Evolutionary conservation across 2,113 vertebrate species (phyloP).

Genomic region (Triplophysa rosa): DNA sequence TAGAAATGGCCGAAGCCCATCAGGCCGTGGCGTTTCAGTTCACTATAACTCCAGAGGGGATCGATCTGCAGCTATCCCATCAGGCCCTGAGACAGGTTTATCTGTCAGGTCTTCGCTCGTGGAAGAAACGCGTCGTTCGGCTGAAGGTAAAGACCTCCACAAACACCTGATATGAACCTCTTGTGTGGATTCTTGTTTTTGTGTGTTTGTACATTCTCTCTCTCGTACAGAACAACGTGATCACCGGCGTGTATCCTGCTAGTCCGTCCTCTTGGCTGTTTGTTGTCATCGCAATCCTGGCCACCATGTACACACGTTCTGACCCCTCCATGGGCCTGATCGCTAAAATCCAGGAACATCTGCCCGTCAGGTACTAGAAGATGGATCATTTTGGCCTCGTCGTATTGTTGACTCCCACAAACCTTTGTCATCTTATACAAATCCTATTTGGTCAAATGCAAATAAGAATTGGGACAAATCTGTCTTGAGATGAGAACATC

Average conservation of each 20-base stretch:
- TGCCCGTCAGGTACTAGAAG: conserved; percentile 80
- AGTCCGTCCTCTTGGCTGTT: conserved; percentile 90
- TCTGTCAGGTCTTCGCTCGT: conserved; percentile 84
- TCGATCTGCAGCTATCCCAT: conserved; percentile 77
- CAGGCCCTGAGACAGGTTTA: conserved; percentile 82
- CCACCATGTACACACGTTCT: conserved; percentile 85
- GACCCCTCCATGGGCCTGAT: conserved; percentile 93
- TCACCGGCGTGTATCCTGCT: conserved; percentile 84
- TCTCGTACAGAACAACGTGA: conserved; percentile 79
- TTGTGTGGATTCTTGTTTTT: neutral
- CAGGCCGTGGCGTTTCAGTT: conserved; percentile 87
- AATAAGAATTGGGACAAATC: too few species aligned
- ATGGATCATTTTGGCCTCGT: too few species aligned
- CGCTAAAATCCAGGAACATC: conserved; percentile 87
- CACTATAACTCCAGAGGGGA: conserved; percentile 78
- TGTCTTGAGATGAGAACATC: neutral
- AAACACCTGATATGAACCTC: neutral
- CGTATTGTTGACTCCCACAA: too few species aligned
- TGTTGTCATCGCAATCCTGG: conserved; percentile 85
- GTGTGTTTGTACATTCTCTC: neutral
- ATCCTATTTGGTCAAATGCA: too few species aligned
- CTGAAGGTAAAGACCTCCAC: conserved; percentile 73
- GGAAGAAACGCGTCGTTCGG: conserved; percentile 82
- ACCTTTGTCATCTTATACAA: too few species aligned
- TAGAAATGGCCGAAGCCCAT: conserved; percentile 85